Evolutionary conservation across 2,888 invertebrate species (phyloP), one percentile per base, ranked within the genome.

Genomic region (Dysmachus trigonus): DNA sequence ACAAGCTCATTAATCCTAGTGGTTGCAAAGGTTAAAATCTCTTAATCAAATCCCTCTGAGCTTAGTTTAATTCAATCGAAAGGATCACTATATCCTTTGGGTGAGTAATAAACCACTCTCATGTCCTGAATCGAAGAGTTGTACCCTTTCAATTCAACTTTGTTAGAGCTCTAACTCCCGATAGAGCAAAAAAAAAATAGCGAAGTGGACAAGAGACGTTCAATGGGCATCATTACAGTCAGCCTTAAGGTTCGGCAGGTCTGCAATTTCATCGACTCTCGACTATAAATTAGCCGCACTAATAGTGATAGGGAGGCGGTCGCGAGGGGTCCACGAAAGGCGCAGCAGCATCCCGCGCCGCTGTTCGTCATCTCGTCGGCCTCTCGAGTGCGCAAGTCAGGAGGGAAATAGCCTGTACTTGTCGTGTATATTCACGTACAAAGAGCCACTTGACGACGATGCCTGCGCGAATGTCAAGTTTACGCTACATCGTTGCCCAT

Each of bases 281-380:
- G 35, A 77, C 85, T 35, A 85, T 85, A 85, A 85, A 85, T 85
- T 85, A 85, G 76, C 85, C 38, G 2, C 76, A 62, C 76, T 85
- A 85, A 85, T 76, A 35, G 76, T 15, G 33, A 38, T 76, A 53
- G 72, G 41, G 30, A 35, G n/a, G 33, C 6, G 33, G 47, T 6
- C 62, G 22, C 10, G 22, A 62, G 10, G 10, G 7, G 8, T 15
- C 18, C 47, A 15, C 5, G 47, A 47, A 47, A 47, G 7, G 7
- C 47, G 47, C 47, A 47, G 47, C 47, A 47, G 18, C 47, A 47
- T 15, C n/a, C 47, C 62, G 62, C 31, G 62, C 31, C 53, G 53
- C 35, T 62, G 81, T 22, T 31, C 33, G 62, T 81, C 81, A 81
- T 62, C 53, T 81, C 47, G 18, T 0, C n/a, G 6, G 18, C 33